A percentile compares a stretch with the other conserved stretches of the same genome.
Conservation (phyloP, 2,888 invertebrate species). For the Pristionchus fissidentatus region DNA sequence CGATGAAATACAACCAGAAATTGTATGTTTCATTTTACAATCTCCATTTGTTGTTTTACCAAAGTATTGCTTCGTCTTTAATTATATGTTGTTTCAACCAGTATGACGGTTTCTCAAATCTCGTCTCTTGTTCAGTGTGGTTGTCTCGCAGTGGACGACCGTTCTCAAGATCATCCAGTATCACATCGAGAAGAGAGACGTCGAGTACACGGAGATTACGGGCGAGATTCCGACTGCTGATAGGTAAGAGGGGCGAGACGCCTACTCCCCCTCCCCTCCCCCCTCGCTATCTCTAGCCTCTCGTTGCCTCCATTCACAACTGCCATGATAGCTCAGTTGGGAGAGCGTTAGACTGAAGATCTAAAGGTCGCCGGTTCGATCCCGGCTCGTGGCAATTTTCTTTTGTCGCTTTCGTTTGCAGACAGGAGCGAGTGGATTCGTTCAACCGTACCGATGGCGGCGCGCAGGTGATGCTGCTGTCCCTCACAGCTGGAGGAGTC, state of each 20-base stretch:
- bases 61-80: background rate
- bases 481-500: conserved; percentile 92
- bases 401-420: conserved; percentile 30
- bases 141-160: conserved; percentile 94
- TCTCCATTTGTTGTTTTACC: background rate
- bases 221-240: conserved; percentile 82
- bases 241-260: conserved; percentile 43
- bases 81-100: background rate
- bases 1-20: background rate
- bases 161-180: conserved; percentile 84
- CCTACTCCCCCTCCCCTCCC: background rate
- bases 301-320: background rate
- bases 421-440: conserved; percentile 79
- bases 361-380: conserved; percentile 75
- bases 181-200: conserved; percentile 79
- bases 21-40: background rate
- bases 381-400: conserved; percentile 69
- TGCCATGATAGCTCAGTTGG: conserved; percentile 72
- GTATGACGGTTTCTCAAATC: background rate
- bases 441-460: conserved; percentile 83
- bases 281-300: background rate
- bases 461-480: conserved; percentile 84
- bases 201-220: conserved; percentile 82
- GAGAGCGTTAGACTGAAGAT: conserved; percentile 75
- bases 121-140: conserved; percentile 76